Conservation (phyloP, 2,888 invertebrate genomes). For the Drosophila neutralis region DNA sequence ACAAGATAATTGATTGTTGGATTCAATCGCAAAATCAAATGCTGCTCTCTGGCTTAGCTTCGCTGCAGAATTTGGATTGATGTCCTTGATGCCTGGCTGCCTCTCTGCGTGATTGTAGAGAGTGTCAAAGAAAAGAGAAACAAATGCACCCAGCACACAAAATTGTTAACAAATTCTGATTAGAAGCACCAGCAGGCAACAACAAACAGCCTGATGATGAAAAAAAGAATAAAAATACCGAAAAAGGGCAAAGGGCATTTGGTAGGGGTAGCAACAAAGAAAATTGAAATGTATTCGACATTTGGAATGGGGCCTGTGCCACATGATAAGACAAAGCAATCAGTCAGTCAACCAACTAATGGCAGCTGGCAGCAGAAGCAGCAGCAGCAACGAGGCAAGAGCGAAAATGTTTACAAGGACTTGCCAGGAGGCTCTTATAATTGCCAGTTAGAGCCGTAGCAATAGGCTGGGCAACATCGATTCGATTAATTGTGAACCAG, state of each 20-base stretch:
- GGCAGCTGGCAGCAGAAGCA: conserved; percentile 37
- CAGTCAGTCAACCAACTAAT: conserved; percentile 67
- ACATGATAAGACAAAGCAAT: conserved; percentile 78
- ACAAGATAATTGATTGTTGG: conserved; percentile 80
- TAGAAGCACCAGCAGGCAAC: conserved; percentile 67
- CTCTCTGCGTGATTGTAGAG: conserved; percentile 64
- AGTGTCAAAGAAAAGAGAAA: conserved; percentile 71
- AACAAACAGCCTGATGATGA: conserved; percentile 46
- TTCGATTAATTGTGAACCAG: conserved; percentile 32
- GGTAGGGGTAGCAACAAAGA: conserved; percentile 65
- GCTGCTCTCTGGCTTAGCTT: conserved; percentile 49
- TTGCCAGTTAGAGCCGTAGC: conserved; percentile 40
- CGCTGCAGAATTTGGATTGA: conserved; percentile 39
- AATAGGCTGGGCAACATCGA: conserved; percentile 51
- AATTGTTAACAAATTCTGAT: conserved; percentile 79
- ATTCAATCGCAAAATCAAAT: conserved; percentile 79
- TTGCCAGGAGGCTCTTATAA: conserved; percentile 47
- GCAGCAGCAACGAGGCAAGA: conserved; percentile 22
- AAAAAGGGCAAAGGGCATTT: conserved; percentile 18
- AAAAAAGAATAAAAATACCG: conserved; percentile 30
- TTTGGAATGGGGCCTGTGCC: conserved; percentile 26
- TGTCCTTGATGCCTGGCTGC: conserved; percentile 46
- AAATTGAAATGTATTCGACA: conserved; percentile 76
- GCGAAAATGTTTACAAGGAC: conserved; percentile 42
- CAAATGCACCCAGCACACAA: conserved; percentile 67